Conservation (phyloP, 2,797 vertebrate genomes). For the Syncerus caffer region DNA sequence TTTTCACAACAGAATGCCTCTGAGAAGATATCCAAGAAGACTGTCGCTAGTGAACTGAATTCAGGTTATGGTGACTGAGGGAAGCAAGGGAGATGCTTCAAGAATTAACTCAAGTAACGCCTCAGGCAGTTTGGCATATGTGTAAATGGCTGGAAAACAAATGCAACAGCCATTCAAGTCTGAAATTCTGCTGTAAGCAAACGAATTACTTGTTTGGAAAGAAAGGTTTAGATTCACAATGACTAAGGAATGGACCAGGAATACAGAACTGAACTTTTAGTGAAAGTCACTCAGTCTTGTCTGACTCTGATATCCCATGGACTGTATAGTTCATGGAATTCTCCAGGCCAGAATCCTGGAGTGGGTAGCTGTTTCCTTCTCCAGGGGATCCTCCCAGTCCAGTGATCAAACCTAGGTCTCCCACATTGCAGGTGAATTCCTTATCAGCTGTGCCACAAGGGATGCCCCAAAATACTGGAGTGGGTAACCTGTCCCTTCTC, state of each 20-base stretch:
- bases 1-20: background rate
- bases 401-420: background rate
- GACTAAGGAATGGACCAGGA: background rate
- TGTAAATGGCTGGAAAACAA: background rate
- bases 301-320: background rate
- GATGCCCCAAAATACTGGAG: background rate
- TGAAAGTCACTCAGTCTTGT: background rate
- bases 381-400: background rate
- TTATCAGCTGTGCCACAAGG: background rate
- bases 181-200: background rate
- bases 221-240: background rate
- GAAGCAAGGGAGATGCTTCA: background rate
- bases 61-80: background rate
- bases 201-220: background rate
- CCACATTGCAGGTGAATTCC: background rate
- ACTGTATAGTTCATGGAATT: background rate
- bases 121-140: background rate
- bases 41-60: background rate
- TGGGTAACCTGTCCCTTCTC: background rate
- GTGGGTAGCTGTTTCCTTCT: background rate
- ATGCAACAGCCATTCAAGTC: background rate
- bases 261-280: background rate
- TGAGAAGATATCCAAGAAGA: background rate
- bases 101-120: background rate
- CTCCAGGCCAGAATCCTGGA: background rate